Conservation (phyloP, 2,888 invertebrate species). For the Mystacides longicornis region DNA sequence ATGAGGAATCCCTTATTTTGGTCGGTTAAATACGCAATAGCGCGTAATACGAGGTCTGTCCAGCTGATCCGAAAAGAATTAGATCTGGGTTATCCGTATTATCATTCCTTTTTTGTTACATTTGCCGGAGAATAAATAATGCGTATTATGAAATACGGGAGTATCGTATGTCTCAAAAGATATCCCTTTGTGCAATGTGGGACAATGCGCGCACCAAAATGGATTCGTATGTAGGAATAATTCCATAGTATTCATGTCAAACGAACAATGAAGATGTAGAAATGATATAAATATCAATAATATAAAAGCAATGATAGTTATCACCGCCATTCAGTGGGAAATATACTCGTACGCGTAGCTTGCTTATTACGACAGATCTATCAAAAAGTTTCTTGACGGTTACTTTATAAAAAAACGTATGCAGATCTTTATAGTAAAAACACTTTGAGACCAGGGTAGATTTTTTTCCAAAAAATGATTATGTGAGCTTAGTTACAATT, state of each 20-base stretch:
- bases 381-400: too few species aligned
- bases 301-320: conserved; percentile 14
- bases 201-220: conserved; percentile 8
- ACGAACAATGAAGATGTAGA: conserved; percentile 18
- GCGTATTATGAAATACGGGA: neutral
- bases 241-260: conserved; percentile 19
- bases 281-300: conserved; percentile 25
- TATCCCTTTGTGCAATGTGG: conserved; percentile 11
- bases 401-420: too few species aligned
- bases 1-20: conserved; percentile 2
- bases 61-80: too few species aligned
- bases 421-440: too few species aligned
- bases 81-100: conserved; percentile 20
- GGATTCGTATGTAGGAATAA: conserved; percentile 14
- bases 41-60: conserved; percentile 18
- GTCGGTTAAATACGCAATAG: conserved; percentile 22
- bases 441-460: too few species aligned
- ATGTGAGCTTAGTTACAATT: too few species aligned
- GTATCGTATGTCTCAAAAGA: conserved; percentile 22
- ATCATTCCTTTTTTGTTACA: neutral
- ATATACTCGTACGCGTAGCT: too few species aligned
- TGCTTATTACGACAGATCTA: neutral
- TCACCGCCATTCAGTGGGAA: conserved; percentile 18
- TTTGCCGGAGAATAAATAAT: neutral
- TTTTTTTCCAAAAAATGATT: too few species aligned